A percentile compares a stretch with the other conserved stretches of the same genome.
Evolutionary conservation across 53 echinoderm and acorn worm species (phyloP).

Genomic region (Zoroaster sp.): DNA sequence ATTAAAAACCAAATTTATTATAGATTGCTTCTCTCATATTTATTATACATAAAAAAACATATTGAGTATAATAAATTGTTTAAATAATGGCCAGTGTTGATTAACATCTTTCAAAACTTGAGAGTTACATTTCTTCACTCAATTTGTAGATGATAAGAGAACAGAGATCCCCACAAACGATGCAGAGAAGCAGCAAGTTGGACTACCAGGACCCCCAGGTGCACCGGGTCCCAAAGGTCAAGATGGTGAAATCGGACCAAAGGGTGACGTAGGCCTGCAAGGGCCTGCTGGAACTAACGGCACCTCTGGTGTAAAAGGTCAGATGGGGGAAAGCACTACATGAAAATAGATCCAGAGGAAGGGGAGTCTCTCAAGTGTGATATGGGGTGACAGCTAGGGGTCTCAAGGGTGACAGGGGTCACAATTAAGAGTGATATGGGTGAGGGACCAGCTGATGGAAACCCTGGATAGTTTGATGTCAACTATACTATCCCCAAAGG

Average conservation of each 20-base stretch:
- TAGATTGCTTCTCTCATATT: too few species aligned
- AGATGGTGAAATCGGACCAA: conserved; percentile 11
- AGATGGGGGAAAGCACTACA: conserved; percentile 23
- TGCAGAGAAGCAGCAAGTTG: background rate
- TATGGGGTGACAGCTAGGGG: background rate
- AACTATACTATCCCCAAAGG: too few species aligned
- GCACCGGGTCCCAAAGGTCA: conserved; percentile 4
- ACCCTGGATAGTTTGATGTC: background rate
- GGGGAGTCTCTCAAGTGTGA: background rate
- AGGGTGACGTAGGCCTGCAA: background rate
- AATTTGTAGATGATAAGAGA: background rate
- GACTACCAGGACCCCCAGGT: conserved; percentile 55
- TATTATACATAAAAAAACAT: too few species aligned
- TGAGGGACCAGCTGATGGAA: background rate
- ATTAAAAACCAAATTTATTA: too few species aligned
- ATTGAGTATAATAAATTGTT: too few species aligned
- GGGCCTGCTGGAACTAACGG: conserved; percentile 8
- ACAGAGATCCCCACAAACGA: background rate
- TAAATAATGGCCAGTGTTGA: too few species aligned
- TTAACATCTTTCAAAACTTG: too few species aligned
- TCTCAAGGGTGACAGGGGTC: background rate
- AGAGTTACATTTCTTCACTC: background rate
- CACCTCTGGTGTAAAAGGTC: background rate
- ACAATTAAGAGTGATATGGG: background rate
- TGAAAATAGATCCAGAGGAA: background rate